Evolutionary conservation across 2,888 invertebrate species (phyloP).

Genomic region (Apotomis betuletana): DNA sequence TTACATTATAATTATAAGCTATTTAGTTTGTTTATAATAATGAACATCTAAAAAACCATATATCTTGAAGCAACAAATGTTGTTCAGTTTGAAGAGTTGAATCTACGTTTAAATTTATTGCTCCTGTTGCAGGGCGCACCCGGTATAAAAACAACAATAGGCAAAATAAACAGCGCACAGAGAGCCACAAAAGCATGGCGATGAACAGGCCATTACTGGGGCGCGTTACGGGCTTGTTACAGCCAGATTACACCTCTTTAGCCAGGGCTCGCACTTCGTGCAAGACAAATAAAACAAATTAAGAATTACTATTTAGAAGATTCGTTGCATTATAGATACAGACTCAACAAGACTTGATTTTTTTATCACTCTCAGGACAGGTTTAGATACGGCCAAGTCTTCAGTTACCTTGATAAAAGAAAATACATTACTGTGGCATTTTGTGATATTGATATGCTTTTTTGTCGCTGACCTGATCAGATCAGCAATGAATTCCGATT

Average conservation of each 20-base stretch:
- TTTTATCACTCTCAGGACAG: too few relatives aligned
- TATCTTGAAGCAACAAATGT: too few relatives aligned
- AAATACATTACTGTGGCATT: conserved; percentile 26
- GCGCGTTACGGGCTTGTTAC: conserved; percentile 44
- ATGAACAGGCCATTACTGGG: conserved; percentile 38
- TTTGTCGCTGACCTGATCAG: too few relatives aligned
- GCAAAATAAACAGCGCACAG: conserved; percentile 34
- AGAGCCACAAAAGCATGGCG: conserved; percentile 41
- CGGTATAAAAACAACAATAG: conserved; percentile 19
- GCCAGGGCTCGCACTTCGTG: conserved; percentile 31
- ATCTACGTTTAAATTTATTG: too few relatives aligned
- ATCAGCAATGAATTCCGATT: too few relatives aligned
- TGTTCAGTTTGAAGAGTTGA: too few relatives aligned
- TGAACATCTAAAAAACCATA: too few relatives aligned
- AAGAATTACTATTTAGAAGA: not conserved
- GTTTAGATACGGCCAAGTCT: not conserved
- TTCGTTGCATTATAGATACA: not conserved
- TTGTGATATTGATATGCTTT: conserved; percentile 44
- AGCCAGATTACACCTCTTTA: conserved; percentile 44
- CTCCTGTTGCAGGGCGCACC: too few relatives aligned
- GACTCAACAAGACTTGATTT: not conserved
- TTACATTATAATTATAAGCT: too few relatives aligned
- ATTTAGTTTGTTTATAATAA: too few relatives aligned
- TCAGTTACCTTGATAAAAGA: too few relatives aligned
- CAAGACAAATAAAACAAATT: not conserved